Percentiles rank a stretch among this genome's conserved stretches.
Conservation (phyloP, 2,797 vertebrate genomes). For the Sorex maritimensis region DNA sequence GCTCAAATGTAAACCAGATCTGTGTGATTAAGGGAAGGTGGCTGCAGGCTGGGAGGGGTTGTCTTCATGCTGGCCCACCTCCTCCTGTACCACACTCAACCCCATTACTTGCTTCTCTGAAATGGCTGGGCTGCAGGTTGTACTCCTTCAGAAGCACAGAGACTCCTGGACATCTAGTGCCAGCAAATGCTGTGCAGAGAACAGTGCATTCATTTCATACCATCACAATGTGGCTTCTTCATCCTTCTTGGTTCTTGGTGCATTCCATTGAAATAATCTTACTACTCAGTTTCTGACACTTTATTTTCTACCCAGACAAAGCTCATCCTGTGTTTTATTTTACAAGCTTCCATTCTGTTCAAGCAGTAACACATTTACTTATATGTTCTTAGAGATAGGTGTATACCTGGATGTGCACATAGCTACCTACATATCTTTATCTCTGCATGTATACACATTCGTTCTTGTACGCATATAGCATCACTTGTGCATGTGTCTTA, state of each 20-base stretch:
- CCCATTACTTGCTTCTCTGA: background rate
- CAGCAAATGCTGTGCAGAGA: too few species aligned
- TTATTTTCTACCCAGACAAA: background rate
- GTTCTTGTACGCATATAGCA: too few species aligned
- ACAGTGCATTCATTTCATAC: background rate
- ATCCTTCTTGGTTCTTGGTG: background rate
- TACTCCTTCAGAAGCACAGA: background rate
- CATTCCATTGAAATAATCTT: background rate
- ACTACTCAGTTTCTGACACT: background rate
- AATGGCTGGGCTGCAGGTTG: background rate
- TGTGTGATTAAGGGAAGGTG: background rate
- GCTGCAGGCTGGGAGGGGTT: background rate
- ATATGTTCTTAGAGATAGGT: too few species aligned
- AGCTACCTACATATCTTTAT: too few species aligned
- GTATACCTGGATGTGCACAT: too few species aligned
- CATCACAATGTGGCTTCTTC: background rate
- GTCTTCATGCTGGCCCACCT: background rate
- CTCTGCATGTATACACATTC: too few species aligned
- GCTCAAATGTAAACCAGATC: background rate
- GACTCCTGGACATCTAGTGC: fast-evolving
- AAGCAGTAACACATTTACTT: too few species aligned
- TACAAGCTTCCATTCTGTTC: background rate
- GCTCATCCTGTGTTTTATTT: background rate
- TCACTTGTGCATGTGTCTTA: too few species aligned
- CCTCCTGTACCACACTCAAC: background rate